Percentiles rank a stretch among this genome's conserved stretches.
These are phyloP conservation scores for Melolontha melolontha DNA, from an alignment of 2,888 invertebrate species.

Conservation along the genomic window DNA sequence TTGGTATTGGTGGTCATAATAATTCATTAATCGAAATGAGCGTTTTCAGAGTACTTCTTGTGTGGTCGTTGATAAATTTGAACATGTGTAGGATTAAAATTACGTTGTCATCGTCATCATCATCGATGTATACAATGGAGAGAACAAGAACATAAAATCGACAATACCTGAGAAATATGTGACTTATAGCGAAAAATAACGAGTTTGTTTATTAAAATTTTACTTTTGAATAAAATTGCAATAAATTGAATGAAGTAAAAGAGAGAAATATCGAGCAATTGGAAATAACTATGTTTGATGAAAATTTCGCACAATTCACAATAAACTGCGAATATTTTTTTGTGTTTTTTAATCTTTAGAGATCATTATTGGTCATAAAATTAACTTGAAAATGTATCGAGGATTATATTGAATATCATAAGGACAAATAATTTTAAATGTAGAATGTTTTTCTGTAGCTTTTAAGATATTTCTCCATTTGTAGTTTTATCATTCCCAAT, in stretches of 20 bases:
- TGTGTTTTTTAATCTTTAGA: too few species aligned
- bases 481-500: too few species aligned
- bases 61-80: conserved; percentile 37
- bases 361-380: too few species aligned
- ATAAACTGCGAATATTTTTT: too few species aligned
- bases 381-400: too few species aligned
- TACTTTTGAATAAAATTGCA: conserved; percentile 10
- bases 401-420: too few species aligned
- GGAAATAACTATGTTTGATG: too few species aligned
- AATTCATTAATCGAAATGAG: conserved; percentile 34
- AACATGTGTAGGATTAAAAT: conserved; percentile 34
- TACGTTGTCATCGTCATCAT: conserved; percentile 31
- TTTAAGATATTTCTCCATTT: too few species aligned
- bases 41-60: conserved; percentile 30
- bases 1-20: conserved; percentile 17
- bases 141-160: conserved; percentile 26
- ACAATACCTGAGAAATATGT: conserved; percentile 31
- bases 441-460: too few species aligned
- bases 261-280: too few species aligned
- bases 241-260: conserved; percentile 1
- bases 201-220: conserved; percentile 27
- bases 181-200: conserved; percentile 25
- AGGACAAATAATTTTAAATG: too few species aligned
- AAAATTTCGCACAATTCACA: too few species aligned
- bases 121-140: conserved; percentile 16